phyloP scores from a whole-genome alignment of 2,888 invertebrate species.

The Dynastes grantii region DNA sequence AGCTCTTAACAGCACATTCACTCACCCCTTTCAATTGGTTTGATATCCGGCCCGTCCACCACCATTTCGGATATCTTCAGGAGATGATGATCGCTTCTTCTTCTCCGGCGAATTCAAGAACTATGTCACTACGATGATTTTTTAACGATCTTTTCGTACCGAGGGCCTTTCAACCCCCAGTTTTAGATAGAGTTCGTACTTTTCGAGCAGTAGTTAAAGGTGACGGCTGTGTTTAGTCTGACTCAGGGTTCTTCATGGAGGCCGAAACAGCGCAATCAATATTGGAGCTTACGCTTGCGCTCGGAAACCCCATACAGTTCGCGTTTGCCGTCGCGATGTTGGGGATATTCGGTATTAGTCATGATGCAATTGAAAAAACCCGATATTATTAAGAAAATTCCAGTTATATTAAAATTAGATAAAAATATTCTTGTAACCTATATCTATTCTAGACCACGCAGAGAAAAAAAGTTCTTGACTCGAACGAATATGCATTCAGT shows the following conservation, averaged over 20 bases:
- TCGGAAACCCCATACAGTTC: slow-evolving; percentile 51
- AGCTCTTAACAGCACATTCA: slow-evolving; percentile 25
- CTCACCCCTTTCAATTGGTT: slow-evolving; percentile 74
- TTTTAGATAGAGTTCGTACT: slow-evolving; percentile 49
- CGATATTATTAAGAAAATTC: background rate
- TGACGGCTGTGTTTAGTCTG: slow-evolving; percentile 59
- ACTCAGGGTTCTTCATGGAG: slow-evolving; percentile 58
- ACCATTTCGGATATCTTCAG: slow-evolving; percentile 65
- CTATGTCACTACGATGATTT: slow-evolving; percentile 32
- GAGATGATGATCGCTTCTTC: background rate
- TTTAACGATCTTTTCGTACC: slow-evolving; percentile 10
- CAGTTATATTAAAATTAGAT: too few relatives aligned
- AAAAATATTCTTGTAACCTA: background rate
- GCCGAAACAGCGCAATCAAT: slow-evolving; percentile 58
- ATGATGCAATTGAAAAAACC: slow-evolving; percentile 48
- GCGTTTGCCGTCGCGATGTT: slow-evolving; percentile 52
- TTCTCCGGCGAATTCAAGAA: slow-evolving; percentile 51
- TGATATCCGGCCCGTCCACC: slow-evolving; percentile 76
- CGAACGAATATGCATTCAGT: too few relatives aligned
- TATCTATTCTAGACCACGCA: too few relatives aligned
- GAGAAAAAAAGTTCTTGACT: too few relatives aligned
- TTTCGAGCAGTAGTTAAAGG: slow-evolving; percentile 51
- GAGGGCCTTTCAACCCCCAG: slow-evolving; percentile 57
- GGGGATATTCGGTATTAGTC: slow-evolving; percentile 54
- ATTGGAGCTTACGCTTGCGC: slow-evolving; percentile 58